Evolutionary conservation across 2,888 invertebrate species (phyloP).

Genomic region (Callinectes sapidus): DNA sequence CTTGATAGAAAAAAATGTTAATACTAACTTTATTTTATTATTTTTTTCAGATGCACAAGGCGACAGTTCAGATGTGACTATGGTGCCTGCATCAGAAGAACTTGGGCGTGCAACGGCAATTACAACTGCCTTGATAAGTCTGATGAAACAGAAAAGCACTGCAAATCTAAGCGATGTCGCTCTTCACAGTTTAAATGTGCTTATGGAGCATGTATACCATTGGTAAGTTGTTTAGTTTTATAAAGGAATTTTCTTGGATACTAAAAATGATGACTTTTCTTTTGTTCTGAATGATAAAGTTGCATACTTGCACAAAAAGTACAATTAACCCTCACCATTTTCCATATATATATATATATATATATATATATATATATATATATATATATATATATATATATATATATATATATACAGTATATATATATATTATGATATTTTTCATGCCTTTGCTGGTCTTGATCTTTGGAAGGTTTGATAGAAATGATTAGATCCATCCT

Average conservation of each 20-base stretch:
- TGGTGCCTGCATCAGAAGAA: constrained; percentile 51
- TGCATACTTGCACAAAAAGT: too few relatives aligned
- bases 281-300: neutral
- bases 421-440: neutral
- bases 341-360: neutral
- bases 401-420: neutral
- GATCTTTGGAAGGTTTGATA: too few relatives aligned
- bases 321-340: too few relatives aligned
- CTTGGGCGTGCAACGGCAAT: constrained; percentile 44
- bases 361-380: neutral
- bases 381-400: constrained; percentile 8
- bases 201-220: constrained; percentile 47
- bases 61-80: constrained; percentile 44
- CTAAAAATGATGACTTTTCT: neutral
- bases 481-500: too few relatives aligned
- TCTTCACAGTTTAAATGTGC: constrained; percentile 40
- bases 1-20: neutral
- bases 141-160: constrained; percentile 46
- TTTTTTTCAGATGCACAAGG: constrained; percentile 23
- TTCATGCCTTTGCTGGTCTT: too few relatives aligned
- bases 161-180: constrained; percentile 28
- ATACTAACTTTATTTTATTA: neutral
- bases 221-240: neutral
- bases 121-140: constrained; percentile 44
- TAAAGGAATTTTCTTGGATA: neutral